Percentiles rank a stretch among this genome's conserved stretches.
Evolutionary conservation across 2,888 invertebrate genomes (phyloP).

Genomic region (Cremastobaeus sp.): DNA sequence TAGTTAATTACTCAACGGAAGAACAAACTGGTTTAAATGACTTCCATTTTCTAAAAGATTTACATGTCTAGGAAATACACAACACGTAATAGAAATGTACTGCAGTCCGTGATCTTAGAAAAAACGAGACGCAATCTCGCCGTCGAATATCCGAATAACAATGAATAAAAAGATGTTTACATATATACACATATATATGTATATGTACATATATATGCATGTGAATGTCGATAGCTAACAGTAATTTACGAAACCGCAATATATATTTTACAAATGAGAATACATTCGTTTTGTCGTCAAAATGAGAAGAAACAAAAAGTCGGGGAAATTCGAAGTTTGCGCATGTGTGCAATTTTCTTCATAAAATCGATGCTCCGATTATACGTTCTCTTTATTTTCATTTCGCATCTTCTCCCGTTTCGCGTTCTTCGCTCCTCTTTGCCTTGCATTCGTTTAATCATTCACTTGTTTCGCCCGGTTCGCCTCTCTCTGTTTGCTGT

Average conservation of each 20-base stretch:
- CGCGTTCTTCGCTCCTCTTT: slow-evolving; percentile 6
- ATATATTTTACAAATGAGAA: slow-evolving; percentile 60
- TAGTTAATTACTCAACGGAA: slow-evolving; percentile 54
- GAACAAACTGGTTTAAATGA: slow-evolving; percentile 57
- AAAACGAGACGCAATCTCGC: slow-evolving; percentile 60
- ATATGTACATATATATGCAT: slow-evolving; percentile 51
- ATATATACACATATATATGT: slow-evolving; percentile 65
- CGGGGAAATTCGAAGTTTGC: slow-evolving; percentile 52
- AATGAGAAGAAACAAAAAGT: slow-evolving; percentile 39
- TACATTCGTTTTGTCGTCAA: slow-evolving; percentile 55
- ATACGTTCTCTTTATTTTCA: slow-evolving; percentile 47
- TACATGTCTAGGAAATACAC: slow-evolving; percentile 61
- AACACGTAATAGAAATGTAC: slow-evolving; percentile 61
- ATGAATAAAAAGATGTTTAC: slow-evolving; percentile 63
- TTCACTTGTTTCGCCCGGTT: slow-evolving; percentile 34
- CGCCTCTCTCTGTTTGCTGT: slow-evolving; percentile 29
- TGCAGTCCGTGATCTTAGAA: slow-evolving; percentile 60
- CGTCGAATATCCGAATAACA: slow-evolving; percentile 59
- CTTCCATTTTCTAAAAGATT: slow-evolving; percentile 58
- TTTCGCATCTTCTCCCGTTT: slow-evolving; percentile 22
- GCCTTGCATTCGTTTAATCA: slow-evolving; percentile 20
- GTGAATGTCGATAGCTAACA: slow-evolving; percentile 58
- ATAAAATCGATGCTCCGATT: slow-evolving; percentile 61
- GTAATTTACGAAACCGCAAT: slow-evolving; percentile 60
- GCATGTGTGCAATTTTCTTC: slow-evolving; percentile 54